Evolutionary conservation across 2,888 invertebrate species (phyloP).

Genomic region (Gastrophysa polygoni): DNA sequence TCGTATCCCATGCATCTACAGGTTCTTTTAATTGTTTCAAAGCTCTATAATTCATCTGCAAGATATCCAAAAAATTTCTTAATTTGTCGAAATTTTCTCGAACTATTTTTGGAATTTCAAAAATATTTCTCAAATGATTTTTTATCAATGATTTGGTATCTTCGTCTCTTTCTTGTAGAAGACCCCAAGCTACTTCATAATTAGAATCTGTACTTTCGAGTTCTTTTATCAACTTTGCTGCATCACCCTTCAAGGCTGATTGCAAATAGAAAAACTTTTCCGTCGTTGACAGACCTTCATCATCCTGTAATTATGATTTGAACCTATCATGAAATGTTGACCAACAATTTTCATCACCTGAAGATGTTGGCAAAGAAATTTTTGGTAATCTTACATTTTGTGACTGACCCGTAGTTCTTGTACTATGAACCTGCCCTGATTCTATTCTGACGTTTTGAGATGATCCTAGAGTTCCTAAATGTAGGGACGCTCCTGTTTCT

Average conservation of each 20-base stretch:
- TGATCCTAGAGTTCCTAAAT: too few species aligned
- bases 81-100: slow-evolving; percentile 10
- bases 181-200: slow-evolving; percentile 11
- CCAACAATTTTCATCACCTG: slow-evolving; percentile 11
- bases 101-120: not conserved
- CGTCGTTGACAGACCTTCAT: not conserved
- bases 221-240: slow-evolving; percentile 5
- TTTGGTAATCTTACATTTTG: slow-evolving; percentile 16
- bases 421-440: not conserved
- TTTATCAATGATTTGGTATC: slow-evolving; percentile 11
- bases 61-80: not conserved
- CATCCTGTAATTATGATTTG: slow-evolving; percentile 12
- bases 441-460: too few species aligned
- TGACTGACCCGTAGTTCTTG: not conserved
- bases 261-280: slow-evolving; percentile 15
- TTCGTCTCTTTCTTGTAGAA: slow-evolving; percentile 4
- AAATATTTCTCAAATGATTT: not conserved
- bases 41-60: slow-evolving; percentile 1
- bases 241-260: slow-evolving; percentile 6
- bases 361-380: slow-evolving; percentile 12
- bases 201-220: slow-evolving; percentile 8
- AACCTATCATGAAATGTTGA: slow-evolving; percentile 15
- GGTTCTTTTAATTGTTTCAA: slow-evolving; percentile 8
- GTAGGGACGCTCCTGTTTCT: too few species aligned
- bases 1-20: slow-evolving; percentile 7